These are phyloP conservation scores for Brotula barbata DNA, from an alignment of 2,797 vertebrate species.

Conservation along the genomic window DNA sequence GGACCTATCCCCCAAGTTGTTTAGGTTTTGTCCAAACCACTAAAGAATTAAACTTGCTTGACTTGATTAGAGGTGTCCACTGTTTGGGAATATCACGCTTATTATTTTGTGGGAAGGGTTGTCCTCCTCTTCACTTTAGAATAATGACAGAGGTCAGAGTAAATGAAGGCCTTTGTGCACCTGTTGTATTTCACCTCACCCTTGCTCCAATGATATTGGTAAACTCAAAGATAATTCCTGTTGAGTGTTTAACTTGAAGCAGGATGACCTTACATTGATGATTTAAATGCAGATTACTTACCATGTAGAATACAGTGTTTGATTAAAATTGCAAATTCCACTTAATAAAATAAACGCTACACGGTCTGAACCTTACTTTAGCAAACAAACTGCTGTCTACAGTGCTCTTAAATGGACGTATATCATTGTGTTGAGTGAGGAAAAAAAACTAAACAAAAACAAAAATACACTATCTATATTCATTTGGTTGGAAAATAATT, in stretches of 20 bases:
- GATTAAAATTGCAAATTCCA: constrained; percentile 19
- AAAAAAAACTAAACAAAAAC: too few relatives aligned
- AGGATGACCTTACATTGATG: constrained; percentile 6
- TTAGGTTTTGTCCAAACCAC: too few relatives aligned
- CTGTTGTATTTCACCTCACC: constrained; percentile 12
- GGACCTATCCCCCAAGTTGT: too few relatives aligned
- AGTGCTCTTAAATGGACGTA: not conserved
- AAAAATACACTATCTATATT: not conserved
- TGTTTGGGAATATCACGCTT: constrained; percentile 21
- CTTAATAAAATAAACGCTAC: constrained; percentile 17
- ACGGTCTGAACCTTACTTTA: constrained; percentile 4
- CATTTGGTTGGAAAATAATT: not conserved
- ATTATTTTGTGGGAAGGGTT: constrained; percentile 51
- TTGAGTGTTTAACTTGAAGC: constrained; percentile 15
- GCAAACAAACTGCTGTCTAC: not conserved
- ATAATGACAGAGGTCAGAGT: constrained; percentile 15
- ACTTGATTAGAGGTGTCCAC: constrained; percentile 36
- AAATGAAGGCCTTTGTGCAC: constrained; percentile 20
- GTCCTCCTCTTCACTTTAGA: constrained; percentile 39
- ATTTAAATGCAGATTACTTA: constrained; percentile 7
- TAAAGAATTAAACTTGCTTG: too few relatives aligned
- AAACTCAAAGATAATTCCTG: constrained; percentile 29
- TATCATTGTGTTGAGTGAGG: not conserved
- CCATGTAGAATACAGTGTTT: not conserved
- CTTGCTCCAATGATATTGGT: constrained; percentile 2